Conservation (phyloP, 2,797 vertebrate genomes). For the Odontamblyopus lacepedii region DNA sequence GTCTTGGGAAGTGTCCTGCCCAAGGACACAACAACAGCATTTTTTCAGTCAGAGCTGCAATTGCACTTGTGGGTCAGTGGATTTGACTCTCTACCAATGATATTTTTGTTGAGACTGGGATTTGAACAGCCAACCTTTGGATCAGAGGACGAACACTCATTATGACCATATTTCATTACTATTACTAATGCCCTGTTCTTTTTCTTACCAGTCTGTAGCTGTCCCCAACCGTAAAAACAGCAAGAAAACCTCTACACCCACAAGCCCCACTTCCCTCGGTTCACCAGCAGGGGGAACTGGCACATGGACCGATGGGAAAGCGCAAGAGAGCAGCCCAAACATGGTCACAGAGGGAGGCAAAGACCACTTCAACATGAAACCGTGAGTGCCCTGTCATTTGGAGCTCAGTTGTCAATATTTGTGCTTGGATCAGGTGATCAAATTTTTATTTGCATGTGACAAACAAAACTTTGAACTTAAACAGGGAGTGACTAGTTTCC, state of each 20-base stretch:
- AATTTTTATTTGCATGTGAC: conserved; percentile 7
- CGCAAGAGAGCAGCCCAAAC: conserved; percentile 81
- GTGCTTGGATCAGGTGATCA: conserved; percentile 14
- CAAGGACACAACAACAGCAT: no score
- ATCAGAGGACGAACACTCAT: no score
- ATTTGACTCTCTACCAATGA: no score
- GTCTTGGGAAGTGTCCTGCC: no score
- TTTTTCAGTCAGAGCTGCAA: no score
- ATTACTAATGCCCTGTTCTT: not conserved
- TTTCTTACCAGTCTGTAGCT: conserved; percentile 61
- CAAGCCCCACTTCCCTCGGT: conserved; percentile 80
- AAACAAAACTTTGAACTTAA: conserved; percentile 34
- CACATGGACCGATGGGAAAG: conserved; percentile 81
- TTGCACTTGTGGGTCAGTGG: no score
- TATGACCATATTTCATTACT: not conserved
- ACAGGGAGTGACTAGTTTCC: not conserved
- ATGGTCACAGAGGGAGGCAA: conserved; percentile 81
- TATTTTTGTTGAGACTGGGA: no score
- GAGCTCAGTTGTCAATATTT: conserved; percentile 28
- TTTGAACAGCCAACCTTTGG: no score
- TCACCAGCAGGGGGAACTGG: conserved; percentile 77
- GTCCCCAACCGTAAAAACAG: conserved; percentile 76
- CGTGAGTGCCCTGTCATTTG: conserved; percentile 77
- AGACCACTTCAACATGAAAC: conserved; percentile 97
- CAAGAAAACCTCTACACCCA: conserved; percentile 77